phyloP scores from a whole-genome alignment of 64 coral and sea anemone genomes.

The Stichodactyla mertensii region DNA sequence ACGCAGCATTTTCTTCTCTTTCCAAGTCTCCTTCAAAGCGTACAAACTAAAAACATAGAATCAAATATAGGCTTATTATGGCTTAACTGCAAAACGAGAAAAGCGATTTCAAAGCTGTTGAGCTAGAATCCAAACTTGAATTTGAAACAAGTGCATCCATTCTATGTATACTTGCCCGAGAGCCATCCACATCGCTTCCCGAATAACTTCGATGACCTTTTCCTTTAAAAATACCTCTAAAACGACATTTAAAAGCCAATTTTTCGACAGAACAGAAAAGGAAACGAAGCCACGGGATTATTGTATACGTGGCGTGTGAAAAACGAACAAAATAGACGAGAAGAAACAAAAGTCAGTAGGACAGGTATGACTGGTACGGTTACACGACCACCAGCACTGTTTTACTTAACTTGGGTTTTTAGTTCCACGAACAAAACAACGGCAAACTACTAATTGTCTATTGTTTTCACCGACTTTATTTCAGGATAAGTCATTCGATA shows the following conservation, averaged over 20 bases:
- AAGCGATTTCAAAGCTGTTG: background rate
- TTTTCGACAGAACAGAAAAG: background rate
- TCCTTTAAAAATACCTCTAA: background rate
- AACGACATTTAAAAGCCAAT: constrained; percentile 12
- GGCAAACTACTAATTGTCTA: background rate
- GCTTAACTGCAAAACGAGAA: background rate
- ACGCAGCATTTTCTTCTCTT: constrained; percentile 39
- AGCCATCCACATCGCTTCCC: constrained; percentile 46
- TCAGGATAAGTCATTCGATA: background rate
- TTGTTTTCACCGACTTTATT: background rate
- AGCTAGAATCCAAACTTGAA: background rate
- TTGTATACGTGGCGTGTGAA: constrained; percentile 49
- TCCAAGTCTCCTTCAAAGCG: constrained; percentile 44
- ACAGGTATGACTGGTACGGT: constrained; percentile 52
- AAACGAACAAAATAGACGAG: constrained; percentile 23
- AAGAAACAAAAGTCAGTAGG: constrained; percentile 30
- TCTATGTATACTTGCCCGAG: constrained; percentile 43
- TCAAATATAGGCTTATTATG: background rate
- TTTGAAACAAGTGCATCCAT: background rate
- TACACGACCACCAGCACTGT: constrained; percentile 38
- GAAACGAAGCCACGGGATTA: background rate
- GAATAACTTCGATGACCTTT: background rate
- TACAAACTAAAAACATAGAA: constrained; percentile 41
- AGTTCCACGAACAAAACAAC: constrained; percentile 9
- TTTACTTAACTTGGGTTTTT: constrained; percentile 1